phyloP scores from a whole-genome alignment of 2,888 invertebrate species.

The Drosophila testacea region DNA sequence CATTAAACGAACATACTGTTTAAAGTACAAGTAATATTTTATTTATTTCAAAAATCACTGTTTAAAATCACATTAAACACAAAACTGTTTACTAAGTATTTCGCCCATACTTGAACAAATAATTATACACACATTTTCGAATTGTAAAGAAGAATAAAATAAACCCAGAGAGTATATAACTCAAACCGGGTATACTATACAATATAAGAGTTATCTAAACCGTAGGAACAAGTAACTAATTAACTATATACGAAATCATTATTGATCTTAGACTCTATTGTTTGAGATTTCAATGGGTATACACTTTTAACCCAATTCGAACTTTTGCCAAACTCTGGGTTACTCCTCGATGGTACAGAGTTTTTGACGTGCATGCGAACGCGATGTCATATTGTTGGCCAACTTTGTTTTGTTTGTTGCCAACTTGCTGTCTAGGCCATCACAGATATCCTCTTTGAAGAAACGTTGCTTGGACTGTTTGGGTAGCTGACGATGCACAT shows the following conservation, averaged over 20 bases:
- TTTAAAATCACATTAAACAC: conserved; percentile 54
- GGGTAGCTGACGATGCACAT: conserved; percentile 85
- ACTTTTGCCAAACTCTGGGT: background rate
- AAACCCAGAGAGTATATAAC: background rate
- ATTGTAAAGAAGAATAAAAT: background rate
- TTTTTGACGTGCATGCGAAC: conserved; percentile 64
- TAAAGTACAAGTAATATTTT: conserved; percentile 1
- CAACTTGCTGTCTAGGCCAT: conserved; percentile 41
- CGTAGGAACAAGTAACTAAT: conserved; percentile 42
- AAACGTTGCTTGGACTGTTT: conserved; percentile 38
- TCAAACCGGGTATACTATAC: background rate
- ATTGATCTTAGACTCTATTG: conserved; percentile 1
- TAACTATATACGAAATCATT: background rate
- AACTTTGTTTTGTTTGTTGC: conserved; percentile 25
- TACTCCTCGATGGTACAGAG: conserved; percentile 82
- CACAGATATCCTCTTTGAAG: conserved; percentile 33
- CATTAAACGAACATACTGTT: background rate
- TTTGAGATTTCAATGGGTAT: conserved; percentile 12
- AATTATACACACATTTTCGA: background rate
- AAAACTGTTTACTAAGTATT: conserved; percentile 7
- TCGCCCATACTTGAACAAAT: background rate
- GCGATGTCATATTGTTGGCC: conserved; percentile 57
- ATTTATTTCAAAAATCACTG: conserved; percentile 54
- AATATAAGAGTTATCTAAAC: conserved; percentile 17
- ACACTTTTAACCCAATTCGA: background rate